Conservation (phyloP, 2,113 vertebrate species). For the Phylloscopus trochilus region DNA sequence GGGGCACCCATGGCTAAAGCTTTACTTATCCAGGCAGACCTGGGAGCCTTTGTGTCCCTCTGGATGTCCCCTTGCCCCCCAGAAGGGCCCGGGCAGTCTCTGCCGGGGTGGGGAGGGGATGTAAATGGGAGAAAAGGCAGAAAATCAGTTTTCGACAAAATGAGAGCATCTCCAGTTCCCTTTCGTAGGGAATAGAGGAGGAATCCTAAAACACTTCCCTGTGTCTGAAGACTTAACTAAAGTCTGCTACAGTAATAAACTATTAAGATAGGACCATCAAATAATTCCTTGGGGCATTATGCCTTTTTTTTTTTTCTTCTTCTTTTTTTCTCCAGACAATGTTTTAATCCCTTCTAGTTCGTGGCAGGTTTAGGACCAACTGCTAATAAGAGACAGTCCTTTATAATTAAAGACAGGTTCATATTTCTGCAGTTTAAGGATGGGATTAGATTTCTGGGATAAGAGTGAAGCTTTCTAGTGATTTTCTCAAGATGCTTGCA, state of each 20-base stretch:
- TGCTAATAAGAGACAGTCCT: not conserved
- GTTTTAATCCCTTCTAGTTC: not conserved
- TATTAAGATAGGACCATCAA: not conserved
- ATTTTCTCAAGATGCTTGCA: not conserved
- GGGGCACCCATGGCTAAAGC: slow-evolving; percentile 57
- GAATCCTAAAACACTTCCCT: not conserved
- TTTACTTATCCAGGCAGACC: not conserved
- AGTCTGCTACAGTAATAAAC: not conserved
- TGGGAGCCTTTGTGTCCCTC: not conserved
- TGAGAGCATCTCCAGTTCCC: not conserved
- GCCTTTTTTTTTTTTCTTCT: not conserved
- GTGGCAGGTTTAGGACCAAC: not conserved
- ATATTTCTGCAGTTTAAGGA: not conserved
- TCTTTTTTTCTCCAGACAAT: not conserved
- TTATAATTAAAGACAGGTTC: slow-evolving; percentile 14
- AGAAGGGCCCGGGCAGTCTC: not conserved
- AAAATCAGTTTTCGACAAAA: not conserved
- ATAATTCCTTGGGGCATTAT: not conserved
- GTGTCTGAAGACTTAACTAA: not conserved
- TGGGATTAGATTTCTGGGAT: not conserved
- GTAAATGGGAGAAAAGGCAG: not conserved
- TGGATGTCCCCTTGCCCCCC: not conserved
- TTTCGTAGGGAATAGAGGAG: not conserved
- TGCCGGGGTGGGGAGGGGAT: not conserved
- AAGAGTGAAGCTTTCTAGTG: not conserved